A percentile compares a stretch with the other conserved stretches of the same genome.
Evolutionary conservation across 2,113 vertebrate genomes (phyloP).

Genomic region (Brachirus orientalis): DNA sequence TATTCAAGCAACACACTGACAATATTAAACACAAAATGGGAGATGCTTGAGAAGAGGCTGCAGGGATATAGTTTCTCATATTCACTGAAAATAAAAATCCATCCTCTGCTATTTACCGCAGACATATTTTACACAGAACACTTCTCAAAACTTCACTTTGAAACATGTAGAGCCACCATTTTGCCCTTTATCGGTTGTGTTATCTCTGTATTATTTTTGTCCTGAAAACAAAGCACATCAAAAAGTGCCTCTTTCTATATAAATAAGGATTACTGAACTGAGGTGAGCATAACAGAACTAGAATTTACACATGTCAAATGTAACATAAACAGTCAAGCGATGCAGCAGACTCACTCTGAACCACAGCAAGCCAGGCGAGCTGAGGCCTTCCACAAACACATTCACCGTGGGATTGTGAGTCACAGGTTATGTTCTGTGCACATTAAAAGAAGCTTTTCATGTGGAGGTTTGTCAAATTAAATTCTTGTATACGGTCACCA

Average conservation of each 20-base stretch:
- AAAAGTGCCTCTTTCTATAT: constrained; percentile 12
- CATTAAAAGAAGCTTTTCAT: neutral
- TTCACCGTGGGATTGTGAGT: constrained; percentile 7
- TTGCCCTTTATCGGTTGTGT: constrained; percentile 17
- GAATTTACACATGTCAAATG: constrained; percentile 16
- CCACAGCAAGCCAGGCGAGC: constrained; percentile 20
- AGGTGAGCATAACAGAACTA: constrained; percentile 14
- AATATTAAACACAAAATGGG: no score
- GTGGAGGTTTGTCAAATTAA: neutral
- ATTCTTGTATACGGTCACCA: neutral
- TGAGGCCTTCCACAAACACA: constrained; percentile 5
- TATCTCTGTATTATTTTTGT: constrained; percentile 24
- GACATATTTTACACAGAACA: constrained; percentile 2
- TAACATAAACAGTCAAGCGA: constrained; percentile 21
- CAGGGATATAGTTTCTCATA: neutral
- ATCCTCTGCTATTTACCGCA: neutral
- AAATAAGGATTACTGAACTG: constrained; percentile 30
- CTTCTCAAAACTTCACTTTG: constrained; percentile 14
- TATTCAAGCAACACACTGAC: no score
- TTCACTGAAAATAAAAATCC: constrained; percentile 4
- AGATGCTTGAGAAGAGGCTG: neutral
- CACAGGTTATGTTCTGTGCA: neutral
- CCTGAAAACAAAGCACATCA: constrained; percentile 20
- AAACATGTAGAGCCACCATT: constrained; percentile 22
- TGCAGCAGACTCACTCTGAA: constrained; percentile 24